These are phyloP conservation scores for Drosophila lacteicornis DNA, from an alignment of 1,140 invertebrate species.

Conservation along the genomic window DNA sequence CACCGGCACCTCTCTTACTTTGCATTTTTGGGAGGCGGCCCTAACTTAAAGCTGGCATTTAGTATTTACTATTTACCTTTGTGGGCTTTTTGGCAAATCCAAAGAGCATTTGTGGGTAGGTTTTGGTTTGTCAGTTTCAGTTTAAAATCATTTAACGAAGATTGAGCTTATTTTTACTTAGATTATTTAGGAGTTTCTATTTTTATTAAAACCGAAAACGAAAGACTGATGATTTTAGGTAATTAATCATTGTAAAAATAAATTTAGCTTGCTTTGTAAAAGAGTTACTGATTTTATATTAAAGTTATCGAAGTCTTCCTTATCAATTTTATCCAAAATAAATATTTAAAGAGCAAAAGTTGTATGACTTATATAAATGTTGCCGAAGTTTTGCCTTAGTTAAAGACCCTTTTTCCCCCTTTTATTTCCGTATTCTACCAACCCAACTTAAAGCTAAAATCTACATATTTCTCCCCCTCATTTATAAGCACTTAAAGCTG, in stretches of 20 bases:
- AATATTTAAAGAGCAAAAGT: background rate
- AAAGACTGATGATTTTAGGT: background rate
- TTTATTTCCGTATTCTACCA: background rate
- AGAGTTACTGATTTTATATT: background rate
- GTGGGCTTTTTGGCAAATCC: background rate
- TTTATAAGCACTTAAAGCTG: slow-evolving; percentile 55
- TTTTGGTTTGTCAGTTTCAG: background rate
- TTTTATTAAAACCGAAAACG: background rate
- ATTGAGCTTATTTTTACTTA: rapidly evolving
- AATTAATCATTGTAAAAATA: background rate
- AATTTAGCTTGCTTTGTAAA: background rate
- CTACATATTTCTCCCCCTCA: slow-evolving; percentile 22
- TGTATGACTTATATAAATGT: background rate
- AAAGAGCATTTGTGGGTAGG: background rate
- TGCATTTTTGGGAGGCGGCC: background rate
- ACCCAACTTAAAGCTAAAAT: slow-evolving; percentile 21
- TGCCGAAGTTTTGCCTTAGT: background rate
- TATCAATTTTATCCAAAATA: background rate
- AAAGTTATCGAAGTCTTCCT: background rate
- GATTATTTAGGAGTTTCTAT: background rate
- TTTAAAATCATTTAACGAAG: background rate
- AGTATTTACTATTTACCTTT: background rate
- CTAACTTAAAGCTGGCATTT: slow-evolving; percentile 2
- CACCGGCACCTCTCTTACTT: background rate
- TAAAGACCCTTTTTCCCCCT: background rate